phyloP scores from a whole-genome alignment of 1,140 invertebrate genomes.

The Pseudomyrmex flavicornis region DNA sequence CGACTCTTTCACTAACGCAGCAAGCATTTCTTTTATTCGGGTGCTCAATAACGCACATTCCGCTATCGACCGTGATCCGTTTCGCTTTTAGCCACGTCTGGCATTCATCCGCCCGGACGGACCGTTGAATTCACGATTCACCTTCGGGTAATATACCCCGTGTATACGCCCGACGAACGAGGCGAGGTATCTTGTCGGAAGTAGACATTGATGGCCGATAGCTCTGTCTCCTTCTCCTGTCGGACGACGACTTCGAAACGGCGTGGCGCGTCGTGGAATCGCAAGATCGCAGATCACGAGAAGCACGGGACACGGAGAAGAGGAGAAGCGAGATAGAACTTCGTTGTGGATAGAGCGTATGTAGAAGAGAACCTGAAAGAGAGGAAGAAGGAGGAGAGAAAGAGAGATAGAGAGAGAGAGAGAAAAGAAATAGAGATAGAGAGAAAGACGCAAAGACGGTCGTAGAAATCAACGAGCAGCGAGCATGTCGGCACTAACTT shows the following conservation, averaged over 20 bases:
- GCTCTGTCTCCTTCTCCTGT: background rate
- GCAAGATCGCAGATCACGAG: slow-evolving; percentile 73
- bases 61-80: slow-evolving; percentile 44
- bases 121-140: slow-evolving; percentile 65
- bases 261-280: slow-evolving; percentile 63
- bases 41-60: slow-evolving; percentile 1
- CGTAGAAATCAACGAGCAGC: slow-evolving; percentile 69
- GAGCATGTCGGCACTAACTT: slow-evolving; percentile 84
- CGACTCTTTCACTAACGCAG: background rate
- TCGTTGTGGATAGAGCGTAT: slow-evolving; percentile 4
- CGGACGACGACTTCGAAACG: slow-evolving; percentile 61
- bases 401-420: slow-evolving; percentile 54
- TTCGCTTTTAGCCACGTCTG: slow-evolving; percentile 46
- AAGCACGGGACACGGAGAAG: slow-evolving; percentile 13
- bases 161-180: slow-evolving; percentile 31
- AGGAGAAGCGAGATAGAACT: background rate
- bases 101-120: slow-evolving; percentile 14
- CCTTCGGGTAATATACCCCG: slow-evolving; percentile 16
- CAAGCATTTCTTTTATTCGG: slow-evolving; percentile 11
- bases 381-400: background rate
- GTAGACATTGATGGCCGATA: slow-evolving; percentile 73
- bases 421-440: background rate
- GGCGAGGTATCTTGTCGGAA: slow-evolving; percentile 70
- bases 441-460: slow-evolving; percentile 57
- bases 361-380: background rate